phyloP scores from a whole-genome alignment of 2,113 vertebrate species.

The Channa maculata region DNA sequence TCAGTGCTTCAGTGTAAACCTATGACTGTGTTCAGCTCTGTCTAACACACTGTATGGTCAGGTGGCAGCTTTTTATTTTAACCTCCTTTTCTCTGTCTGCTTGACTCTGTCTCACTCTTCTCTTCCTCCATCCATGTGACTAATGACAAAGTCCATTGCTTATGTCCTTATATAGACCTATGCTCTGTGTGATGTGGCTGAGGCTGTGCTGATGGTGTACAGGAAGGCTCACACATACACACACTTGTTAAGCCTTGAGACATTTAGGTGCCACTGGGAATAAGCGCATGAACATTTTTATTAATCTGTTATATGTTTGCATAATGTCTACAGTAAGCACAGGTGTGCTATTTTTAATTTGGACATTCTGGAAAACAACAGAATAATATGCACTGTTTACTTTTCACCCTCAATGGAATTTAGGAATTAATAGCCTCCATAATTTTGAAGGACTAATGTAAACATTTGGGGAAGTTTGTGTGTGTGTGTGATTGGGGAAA shows the following conservation, averaged over 20 bases:
- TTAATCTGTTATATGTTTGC: not conserved
- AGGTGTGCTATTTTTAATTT: not conserved
- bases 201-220: conserved; percentile 39
- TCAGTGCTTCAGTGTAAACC: not conserved
- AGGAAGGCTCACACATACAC: conserved; percentile 31
- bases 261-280: conserved; percentile 44
- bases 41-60: not conserved
- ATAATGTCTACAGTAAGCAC: not conserved
- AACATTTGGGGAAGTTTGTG: too few species aligned
- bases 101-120: conserved; percentile 50
- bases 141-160: conserved; percentile 76
- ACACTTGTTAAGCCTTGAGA: conserved; percentile 17
- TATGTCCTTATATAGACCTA: conserved; percentile 85
- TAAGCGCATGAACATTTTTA: not conserved
- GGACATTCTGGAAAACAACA: too few species aligned
- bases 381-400: not conserved
- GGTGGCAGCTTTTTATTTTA: conserved; percentile 23
- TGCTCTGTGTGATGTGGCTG: conserved; percentile 60
- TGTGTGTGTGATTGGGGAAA: too few species aligned
- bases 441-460: not conserved
- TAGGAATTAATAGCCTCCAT: not conserved
- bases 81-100: conserved; percentile 37
- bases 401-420: not conserved
- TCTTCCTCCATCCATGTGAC: conserved; percentile 71
- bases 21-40: not conserved